Percentiles rank a stretch among this genome's conserved stretches.
Evolutionary conservation across 2,888 invertebrate species (phyloP).

Genomic region (Amphimallon solstitiale): DNA sequence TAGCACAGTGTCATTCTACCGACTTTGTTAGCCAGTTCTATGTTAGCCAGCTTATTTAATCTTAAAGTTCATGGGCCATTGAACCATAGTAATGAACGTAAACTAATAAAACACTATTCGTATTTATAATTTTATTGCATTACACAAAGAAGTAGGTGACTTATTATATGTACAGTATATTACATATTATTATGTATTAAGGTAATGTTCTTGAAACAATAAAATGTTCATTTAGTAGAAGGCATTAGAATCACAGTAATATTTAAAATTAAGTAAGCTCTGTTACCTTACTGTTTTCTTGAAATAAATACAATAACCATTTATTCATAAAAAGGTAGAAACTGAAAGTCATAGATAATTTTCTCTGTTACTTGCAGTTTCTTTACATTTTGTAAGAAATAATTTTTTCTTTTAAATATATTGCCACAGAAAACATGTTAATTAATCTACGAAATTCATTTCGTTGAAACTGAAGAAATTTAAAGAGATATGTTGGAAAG

Average conservation of each 20-base stretch:
- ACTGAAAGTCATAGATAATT: constrained; percentile 6
- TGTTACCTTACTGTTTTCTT: constrained; percentile 28
- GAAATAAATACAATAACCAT: constrained; percentile 7
- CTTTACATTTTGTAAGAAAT: background rate
- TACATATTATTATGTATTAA: constrained; percentile 42
- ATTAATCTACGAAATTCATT: background rate
- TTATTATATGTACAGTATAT: constrained; percentile 51
- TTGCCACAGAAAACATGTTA: constrained; percentile 7
- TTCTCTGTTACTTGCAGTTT: background rate
- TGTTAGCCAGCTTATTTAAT: too few relatives aligned
- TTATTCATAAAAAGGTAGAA: constrained; percentile 1
- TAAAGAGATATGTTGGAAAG: constrained; percentile 29
- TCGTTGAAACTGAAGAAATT: constrained; percentile 2
- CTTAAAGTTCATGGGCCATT: too few relatives aligned
- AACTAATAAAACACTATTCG: too few relatives aligned
- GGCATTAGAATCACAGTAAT: constrained; percentile 60
- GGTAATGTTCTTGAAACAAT: constrained; percentile 32
- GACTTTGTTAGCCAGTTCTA: too few relatives aligned
- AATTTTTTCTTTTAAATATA: background rate
- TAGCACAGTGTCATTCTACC: too few relatives aligned
- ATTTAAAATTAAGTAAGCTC: constrained; percentile 43
- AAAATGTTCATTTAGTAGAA: constrained; percentile 53
- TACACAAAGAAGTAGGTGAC: constrained; percentile 52
- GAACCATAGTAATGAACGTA: background rate
- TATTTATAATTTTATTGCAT: constrained; percentile 48